Conservation (phyloP, 2,113 vertebrate species). For the Sciurus niger region DNA sequence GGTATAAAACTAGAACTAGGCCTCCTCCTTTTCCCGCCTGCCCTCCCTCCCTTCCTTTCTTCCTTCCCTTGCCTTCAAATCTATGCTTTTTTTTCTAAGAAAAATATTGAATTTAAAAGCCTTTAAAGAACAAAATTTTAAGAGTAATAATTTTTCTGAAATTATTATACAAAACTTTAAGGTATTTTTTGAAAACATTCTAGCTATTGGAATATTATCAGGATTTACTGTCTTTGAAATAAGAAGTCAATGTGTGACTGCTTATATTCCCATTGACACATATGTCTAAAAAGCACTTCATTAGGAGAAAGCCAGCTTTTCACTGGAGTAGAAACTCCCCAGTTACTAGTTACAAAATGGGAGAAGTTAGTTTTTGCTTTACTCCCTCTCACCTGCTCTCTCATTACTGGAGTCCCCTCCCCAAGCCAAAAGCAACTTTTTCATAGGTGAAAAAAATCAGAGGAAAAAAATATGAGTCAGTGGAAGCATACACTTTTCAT, state of each 20-base stretch:
- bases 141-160: conserved; percentile 8
- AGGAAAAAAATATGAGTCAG: neutral
- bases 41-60: fast-evolving
- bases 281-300: neutral
- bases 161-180: conserved; percentile 2
- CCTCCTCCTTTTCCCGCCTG: fast-evolving
- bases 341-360: neutral
- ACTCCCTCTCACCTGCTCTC: neutral
- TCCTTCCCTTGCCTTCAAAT: too few relatives aligned
- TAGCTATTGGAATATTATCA: neutral
- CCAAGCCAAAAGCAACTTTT: neutral
- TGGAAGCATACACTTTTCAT: conserved; percentile 51
- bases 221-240: neutral
- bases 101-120: neutral
- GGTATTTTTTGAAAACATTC: neutral
- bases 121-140: neutral
- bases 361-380: neutral
- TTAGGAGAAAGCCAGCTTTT: neutral
- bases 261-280: neutral
- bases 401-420: neutral
- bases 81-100: neutral
- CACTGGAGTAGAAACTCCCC: neutral
- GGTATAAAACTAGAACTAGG: neutral
- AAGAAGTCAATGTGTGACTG: neutral
- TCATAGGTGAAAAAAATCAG: neutral